Evolutionary conservation across 37 sponge, comb jelly and placozoan species (phyloP).

Genomic region (Haliclona indistincta): DNA sequence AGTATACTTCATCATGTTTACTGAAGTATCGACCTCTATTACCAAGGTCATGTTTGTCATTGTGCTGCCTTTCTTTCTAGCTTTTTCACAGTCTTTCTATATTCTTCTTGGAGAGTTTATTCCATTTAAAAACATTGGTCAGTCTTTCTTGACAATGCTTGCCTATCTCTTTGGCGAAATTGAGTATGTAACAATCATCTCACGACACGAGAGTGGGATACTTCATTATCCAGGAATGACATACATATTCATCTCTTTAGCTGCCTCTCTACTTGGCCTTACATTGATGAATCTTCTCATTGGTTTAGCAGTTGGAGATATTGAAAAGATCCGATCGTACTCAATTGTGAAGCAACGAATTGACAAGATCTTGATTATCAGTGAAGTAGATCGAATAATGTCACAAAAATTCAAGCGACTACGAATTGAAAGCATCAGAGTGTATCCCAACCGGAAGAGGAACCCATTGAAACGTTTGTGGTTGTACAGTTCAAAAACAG

Average conservation of each 20-base stretch:
- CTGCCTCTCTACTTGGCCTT: conserved; percentile 72
- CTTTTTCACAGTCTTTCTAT: conserved; percentile 75
- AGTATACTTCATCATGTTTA: conserved; percentile 85
- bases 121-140: conserved; percentile 30
- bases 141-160: conserved; percentile 69
- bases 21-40: conserved; percentile 60
- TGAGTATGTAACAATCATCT: conserved; percentile 36
- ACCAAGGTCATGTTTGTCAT: conserved; percentile 54
- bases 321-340: conserved; percentile 63
- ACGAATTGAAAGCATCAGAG: too few species aligned
- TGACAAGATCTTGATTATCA: background rate
- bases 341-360: conserved; percentile 54
- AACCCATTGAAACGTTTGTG: too few species aligned
- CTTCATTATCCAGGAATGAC: conserved; percentile 37
- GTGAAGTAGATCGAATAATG: background rate
- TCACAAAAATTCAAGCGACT: too few species aligned
- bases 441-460: too few species aligned
- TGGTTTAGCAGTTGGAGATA: conserved; percentile 93
- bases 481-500: too few species aligned
- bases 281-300: conserved; percentile 85
- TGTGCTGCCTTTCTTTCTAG: conserved; percentile 71
- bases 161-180: conserved; percentile 68
- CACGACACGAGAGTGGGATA: conserved; percentile 17
- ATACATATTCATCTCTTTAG: conserved; percentile 57
- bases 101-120: conserved; percentile 57